A percentile compares a stretch with the other conserved stretches of the same genome.
Evolutionary conservation across 1,140 invertebrate species (phyloP).

Genomic region (Penaeus vannamei): DNA sequence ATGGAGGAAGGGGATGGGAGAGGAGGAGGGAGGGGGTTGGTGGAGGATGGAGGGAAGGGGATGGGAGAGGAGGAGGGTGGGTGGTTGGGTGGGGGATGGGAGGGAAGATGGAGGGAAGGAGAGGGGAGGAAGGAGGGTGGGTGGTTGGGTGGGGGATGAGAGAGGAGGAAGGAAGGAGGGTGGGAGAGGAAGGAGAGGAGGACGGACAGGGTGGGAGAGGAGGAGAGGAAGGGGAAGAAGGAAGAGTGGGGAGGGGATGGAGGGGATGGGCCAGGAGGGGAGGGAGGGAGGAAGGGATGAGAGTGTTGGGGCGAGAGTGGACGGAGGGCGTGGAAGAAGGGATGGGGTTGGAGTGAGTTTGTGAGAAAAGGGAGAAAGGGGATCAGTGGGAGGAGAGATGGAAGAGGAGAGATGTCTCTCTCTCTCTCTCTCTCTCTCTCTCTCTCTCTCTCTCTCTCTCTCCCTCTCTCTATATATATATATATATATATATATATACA

Average conservation of each 20-base stretch:
- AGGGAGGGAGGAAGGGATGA: not conserved
- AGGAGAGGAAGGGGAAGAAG: not conserved
- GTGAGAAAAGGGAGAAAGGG: not conserved
- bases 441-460: not conserved
- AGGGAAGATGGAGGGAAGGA: not conserved
- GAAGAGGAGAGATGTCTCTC: not conserved
- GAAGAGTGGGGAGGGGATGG: no score
- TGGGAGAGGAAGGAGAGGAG: no score
- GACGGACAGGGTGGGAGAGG: not conserved
- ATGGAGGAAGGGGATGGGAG: no score
- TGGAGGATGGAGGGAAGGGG: not conserved
- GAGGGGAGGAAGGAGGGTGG: not conserved
- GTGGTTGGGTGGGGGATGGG: not conserved
- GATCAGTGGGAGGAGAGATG: not conserved
- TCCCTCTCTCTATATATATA: conserved; percentile 31
- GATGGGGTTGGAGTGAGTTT: no score
- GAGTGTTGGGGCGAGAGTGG: no score
- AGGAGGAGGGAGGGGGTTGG: not conserved
- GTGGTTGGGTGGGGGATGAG: not conserved
- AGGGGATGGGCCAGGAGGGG: not conserved
- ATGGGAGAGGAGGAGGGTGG: not conserved
- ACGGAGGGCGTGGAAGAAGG: no score
- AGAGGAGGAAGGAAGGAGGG: not conserved
- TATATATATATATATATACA: conserved; percentile 41
- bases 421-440: no score